Base-by-base conservation (phyloP, 1,140 invertebrate genomes). In the Drosophila bocqueti region DNA sequence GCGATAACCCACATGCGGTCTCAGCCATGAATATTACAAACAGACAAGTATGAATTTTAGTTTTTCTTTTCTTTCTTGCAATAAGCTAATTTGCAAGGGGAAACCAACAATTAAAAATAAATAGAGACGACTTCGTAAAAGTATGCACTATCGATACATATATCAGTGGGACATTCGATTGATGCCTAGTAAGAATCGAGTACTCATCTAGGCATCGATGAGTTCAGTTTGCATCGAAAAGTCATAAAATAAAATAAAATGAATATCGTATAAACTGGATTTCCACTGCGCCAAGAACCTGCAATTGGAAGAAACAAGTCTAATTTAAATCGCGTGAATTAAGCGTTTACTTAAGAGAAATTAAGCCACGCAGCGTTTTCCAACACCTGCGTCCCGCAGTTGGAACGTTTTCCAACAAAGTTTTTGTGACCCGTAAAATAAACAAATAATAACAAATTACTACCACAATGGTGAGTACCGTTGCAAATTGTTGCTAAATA, bases 381-480 rank as follows among this genome's bases (percentile, higher is more conserved):
- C 62, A 64, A 64, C 62, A 64, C 62, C 62, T 61, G 62, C 62
- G 38, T 18, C 21, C 26, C 57, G 38, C 62, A 61, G 62, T 64
- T 61, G 59, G 59, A 31, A 34, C 58, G 58, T 61, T 64, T 64
- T 63, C 61, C 61, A 63, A 58, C 52, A 82, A 82, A 83, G 29
- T 72, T 58, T 61, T 61, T 79, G 54, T 57, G 18, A 9, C 55
- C 47, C 42, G 58, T 74, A 52, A 73, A 85, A 76, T 74, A 65
- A 69, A 76, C 71, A 86, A 86, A 81, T 81, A 84, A 69, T 65
- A 81, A 76, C 54, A 46, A 67, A 81, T 62, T 68, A 68, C 42
- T 68, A 38, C 34, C 42, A 77, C 49, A 36, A 85, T 85, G 82
- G 82, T 85, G 49, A 86, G 82, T 79, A 24, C 5, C 15, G 38